Base-by-base conservation (phyloP, 92 coral and sea anemone species). In the Bergia sp. region DNA sequence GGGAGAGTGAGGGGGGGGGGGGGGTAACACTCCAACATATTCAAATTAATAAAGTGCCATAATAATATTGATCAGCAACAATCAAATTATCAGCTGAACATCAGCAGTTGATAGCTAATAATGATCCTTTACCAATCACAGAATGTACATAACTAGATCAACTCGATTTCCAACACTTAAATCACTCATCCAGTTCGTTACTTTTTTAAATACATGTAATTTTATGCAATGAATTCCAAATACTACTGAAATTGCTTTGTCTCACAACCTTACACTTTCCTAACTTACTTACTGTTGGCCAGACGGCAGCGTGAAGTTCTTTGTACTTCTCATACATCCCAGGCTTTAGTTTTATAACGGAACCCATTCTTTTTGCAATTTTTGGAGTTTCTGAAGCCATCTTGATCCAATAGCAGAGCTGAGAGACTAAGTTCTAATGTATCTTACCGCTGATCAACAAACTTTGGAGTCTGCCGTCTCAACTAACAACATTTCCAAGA, bases 241-340 rank as follows among this genome's bases (percentile, higher is more conserved):
- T 18, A 6, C 16, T 53, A 11, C 2, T 16, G 65, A 57, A 57
- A 13, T 13, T 10, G 65, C 50, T 45, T 45, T 45, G 50, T 45
- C 50, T 45, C 8, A 45, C 50, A 47, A 73, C 10, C 13, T 21
- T 23, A 23, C 11, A 49, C 49, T 45, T 20, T 66, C 9, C 12
- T 38, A 21, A n/a, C 21, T 41, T 21, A 18, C 66, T 58, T 71
- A 95, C 98, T 91, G 93, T 21, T 13, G 98, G 98, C 98, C 98
- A 95, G 8, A 92, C 98, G 20, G 95, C 94, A 45, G 98, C 98
- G 79, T 95, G 98, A 5, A 95, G 98, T 77, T 95, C 91, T 82
- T 95, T 95, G 79, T 95, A 95, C 45, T 81, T 81, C 49, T 93
- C 95, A 49, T 93, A 95, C 96, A 77, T 81, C n/a, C 89, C 98